phyloP scores from a whole-genome alignment of 2,113 vertebrate genomes.

The Oreochromis aureus region DNA sequence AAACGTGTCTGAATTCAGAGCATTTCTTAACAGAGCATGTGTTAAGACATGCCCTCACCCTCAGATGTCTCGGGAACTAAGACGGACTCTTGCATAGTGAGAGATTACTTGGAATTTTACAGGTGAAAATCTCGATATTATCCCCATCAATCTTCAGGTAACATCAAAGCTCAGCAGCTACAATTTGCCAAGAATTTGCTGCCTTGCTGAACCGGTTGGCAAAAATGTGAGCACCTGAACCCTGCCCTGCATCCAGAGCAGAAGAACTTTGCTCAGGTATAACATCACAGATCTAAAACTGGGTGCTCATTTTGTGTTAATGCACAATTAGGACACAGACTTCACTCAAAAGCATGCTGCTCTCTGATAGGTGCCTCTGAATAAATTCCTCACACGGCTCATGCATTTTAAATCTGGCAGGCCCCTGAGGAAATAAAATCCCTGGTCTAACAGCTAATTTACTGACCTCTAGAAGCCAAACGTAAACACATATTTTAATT shows the following conservation, averaged over 20 bases:
- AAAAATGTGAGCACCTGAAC: background rate
- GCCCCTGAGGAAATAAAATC: background rate
- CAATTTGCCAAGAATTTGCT: conserved; percentile 21
- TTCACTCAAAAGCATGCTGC: background rate
- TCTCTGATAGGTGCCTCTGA: background rate
- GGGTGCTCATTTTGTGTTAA: background rate
- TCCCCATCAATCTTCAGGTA: conserved; percentile 5
- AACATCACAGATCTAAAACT: background rate
- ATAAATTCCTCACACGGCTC: background rate
- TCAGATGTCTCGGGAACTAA: background rate
- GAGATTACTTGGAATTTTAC: conserved; percentile 31
- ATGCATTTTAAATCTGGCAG: background rate
- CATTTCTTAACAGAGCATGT: background rate
- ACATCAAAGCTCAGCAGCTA: conserved; percentile 19
- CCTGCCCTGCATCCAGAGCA: background rate
- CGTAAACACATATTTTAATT: background rate
- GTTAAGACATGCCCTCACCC: background rate
- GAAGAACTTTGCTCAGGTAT: background rate
- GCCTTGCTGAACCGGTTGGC: background rate
- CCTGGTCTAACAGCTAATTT: background rate
- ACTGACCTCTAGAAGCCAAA: background rate
- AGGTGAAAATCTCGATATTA: conserved; percentile 38
- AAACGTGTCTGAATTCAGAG: background rate
- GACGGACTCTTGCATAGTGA: conserved; percentile 8
- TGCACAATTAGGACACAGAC: background rate